These are phyloP conservation scores for Neolamprologus falcicula DNA, from an alignment of 2,113 vertebrate genomes.

Conservation along the genomic window DNA sequence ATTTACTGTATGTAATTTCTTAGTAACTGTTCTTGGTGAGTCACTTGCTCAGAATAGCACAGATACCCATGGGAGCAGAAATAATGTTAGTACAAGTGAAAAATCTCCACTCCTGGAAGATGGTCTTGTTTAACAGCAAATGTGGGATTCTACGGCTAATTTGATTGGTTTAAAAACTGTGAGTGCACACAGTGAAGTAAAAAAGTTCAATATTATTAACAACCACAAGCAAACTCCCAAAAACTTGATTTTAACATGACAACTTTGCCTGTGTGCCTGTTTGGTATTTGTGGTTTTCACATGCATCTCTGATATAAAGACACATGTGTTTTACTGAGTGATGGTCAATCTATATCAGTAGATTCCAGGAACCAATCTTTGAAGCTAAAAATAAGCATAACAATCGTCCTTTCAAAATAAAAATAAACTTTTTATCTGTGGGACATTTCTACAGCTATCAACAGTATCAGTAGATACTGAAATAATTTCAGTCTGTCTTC, in stretches of 20 bases:
- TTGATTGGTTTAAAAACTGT: neutral
- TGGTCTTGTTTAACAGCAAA: neutral
- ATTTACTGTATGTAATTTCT: conserved; percentile 39
- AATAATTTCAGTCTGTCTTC: neutral
- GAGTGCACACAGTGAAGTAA: neutral
- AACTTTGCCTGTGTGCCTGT: neutral
- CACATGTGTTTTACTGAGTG: neutral
- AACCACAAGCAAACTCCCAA: neutral
- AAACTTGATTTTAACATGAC: neutral
- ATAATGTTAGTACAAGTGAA: neutral
- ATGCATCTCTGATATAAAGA: neutral
- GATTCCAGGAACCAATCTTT: neutral
- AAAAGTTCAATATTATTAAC: neutral
- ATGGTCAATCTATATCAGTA: neutral
- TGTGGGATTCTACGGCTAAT: neutral
- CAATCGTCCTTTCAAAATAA: neutral
- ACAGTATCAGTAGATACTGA: neutral
- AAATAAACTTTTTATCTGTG: neutral
- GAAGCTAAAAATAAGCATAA: neutral
- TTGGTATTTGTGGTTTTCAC: neutral
- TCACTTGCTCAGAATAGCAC: neutral
- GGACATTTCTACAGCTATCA: neutral
- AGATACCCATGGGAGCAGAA: neutral
- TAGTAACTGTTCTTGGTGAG: neutral
- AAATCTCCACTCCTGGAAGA: neutral